Conservation (phyloP, 2,888 invertebrate genomes). For the Keiferia lycopersicella region DNA sequence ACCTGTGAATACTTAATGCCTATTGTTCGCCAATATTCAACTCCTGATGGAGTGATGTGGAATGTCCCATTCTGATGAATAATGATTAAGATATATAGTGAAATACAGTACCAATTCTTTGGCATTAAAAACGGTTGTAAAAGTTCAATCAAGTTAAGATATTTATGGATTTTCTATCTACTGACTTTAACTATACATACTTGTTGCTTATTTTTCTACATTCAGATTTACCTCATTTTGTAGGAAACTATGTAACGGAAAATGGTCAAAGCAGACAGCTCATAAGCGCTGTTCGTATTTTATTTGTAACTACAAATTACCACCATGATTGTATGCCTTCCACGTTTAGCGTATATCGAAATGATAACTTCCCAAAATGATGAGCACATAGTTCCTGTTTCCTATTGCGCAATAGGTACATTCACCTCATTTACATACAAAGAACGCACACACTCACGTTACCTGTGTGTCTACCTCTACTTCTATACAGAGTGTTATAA, state of each 20-base stretch:
- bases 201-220: too few species aligned
- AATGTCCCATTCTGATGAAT: conserved; percentile 19
- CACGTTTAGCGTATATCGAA: neutral
- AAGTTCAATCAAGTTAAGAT: too few species aligned
- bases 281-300: neutral
- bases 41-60: conserved; percentile 34
- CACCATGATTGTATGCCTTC: conserved; percentile 3
- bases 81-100: neutral
- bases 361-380: conserved; percentile 44
- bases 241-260: too few species aligned
- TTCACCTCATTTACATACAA: conserved; percentile 69
- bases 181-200: too few species aligned
- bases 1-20: conserved; percentile 72
- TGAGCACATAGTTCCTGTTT: conserved; percentile 64
- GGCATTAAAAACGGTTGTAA: too few species aligned
- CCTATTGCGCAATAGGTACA: conserved; percentile 49
- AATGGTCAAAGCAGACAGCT: too few species aligned
- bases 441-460: conserved; percentile 40
- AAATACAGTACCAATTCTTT: too few species aligned
- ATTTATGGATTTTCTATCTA: too few species aligned
- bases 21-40: conserved; percentile 53
- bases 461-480: conserved; percentile 39
- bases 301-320: neutral
- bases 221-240: too few species aligned
- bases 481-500: neutral